Conservation (phyloP, 1,140 invertebrate genomes). For the Macrotrachela quadricornifera region DNA sequence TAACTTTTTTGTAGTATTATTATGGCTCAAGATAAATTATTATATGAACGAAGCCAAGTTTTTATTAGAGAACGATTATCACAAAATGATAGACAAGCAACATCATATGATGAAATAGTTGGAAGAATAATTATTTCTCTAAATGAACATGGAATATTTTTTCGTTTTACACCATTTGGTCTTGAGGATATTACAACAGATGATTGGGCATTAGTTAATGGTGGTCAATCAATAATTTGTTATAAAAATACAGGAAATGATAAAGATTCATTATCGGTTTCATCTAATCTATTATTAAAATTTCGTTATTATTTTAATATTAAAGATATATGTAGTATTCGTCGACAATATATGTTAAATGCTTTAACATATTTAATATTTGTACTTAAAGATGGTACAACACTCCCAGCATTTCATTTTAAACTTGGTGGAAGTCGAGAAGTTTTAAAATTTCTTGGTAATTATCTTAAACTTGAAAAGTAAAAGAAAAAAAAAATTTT, state of each 20-base stretch:
- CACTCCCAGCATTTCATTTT: conserved; percentile 57
- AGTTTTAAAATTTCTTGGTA: conserved; percentile 40
- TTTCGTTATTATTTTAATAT: conserved; percentile 23
- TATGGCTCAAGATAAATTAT: too few relatives aligned
- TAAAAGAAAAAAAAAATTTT: conserved; percentile 12
- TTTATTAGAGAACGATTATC: too few relatives aligned
- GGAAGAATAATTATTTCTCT: too few relatives aligned
- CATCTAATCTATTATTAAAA: background rate
- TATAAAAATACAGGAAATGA: background rate
- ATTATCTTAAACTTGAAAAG: conserved; percentile 30
- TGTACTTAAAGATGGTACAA: conserved; percentile 41
- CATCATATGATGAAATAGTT: too few relatives aligned
- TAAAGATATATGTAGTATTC: conserved; percentile 31
- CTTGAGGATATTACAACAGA: background rate
- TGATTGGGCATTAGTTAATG: conserved; percentile 5
- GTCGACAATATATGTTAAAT: conserved; percentile 19
- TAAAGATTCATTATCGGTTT: background rate
- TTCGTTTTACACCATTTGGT: conserved; percentile 3
- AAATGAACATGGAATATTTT: too few relatives aligned
- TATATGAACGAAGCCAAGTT: too few relatives aligned
- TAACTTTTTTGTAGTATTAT: too few relatives aligned
- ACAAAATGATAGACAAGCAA: too few relatives aligned
- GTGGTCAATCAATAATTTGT: background rate
- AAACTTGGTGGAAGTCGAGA: conserved; percentile 58
- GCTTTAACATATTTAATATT: conserved; percentile 30